Evolutionary conservation across 2,888 invertebrate species (phyloP), one percentile per base, ranked within the genome.

Genomic region (Euclidia mi): DNA sequence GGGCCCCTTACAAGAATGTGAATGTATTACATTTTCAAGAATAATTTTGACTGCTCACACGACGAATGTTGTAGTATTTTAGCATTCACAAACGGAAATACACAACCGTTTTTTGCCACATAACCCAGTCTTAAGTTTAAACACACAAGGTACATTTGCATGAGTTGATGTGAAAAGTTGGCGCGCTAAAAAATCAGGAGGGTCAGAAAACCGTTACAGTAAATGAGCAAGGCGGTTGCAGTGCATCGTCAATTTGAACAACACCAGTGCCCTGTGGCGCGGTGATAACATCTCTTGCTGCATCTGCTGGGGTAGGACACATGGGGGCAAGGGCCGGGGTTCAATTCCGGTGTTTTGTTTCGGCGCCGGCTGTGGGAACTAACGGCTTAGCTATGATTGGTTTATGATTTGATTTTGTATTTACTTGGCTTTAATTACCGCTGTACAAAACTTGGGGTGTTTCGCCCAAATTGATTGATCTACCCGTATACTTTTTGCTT

Each of bases 331-430:
- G 85, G 89, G 88, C 84, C 82, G 87, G 87, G 91, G 89, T 89
- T 90, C 85, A 75, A 88, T 87, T 91, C 89, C 90, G 90, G 89
- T 85, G 87, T 82, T 88, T 88, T 87, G 88, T 89, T 87, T 84
- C 84, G 76, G 71, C 74, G 70, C 77, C 71, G 78, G 79, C 85
- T 90, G 89, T 92, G 92, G 90, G 92, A 91, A 91, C 84, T 77
- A 65, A 72, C 73, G 64, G 72, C 69, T 59, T 67, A 65, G 66
- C 78, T 66, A 79, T 87, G 88, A 91, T 92, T 91, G 85, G 87
- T 86, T 90, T 90, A 88, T 88, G 85, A 90, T 90, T 89, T 87
- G 81, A 88, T 89, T 86, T 84, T 60, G 61, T 81, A 70, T 78
- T 80, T 75, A 71, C 74, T 70, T 70, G 56, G 61, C 65, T 69